A percentile compares a stretch with the other conserved stretches of the same genome.
Evolutionary conservation across 2,113 vertebrate species (phyloP).

Genomic region (Oplegnathus fasciatus): DNA sequence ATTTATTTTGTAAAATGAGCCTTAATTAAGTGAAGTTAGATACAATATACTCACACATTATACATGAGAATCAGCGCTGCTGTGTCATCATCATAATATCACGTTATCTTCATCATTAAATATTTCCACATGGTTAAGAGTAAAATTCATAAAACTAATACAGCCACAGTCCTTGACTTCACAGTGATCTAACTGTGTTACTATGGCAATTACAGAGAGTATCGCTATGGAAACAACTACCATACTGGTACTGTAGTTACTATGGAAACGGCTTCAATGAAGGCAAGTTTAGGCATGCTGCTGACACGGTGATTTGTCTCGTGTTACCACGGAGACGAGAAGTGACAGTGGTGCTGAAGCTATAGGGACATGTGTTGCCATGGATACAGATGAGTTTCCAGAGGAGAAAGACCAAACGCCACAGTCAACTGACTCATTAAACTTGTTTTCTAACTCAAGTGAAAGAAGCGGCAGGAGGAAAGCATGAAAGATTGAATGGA

Average conservation of each 20-base stretch:
- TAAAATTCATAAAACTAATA: not conserved
- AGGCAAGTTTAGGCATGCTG: slow-evolving; percentile 24
- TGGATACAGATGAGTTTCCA: slow-evolving; percentile 51
- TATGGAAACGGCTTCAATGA: slow-evolving; percentile 53
- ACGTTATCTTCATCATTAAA: not conserved
- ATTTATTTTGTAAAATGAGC: not conserved
- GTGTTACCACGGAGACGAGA: slow-evolving; percentile 28
- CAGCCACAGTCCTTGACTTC: not conserved
- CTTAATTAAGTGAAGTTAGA: not conserved
- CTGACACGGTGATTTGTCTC: slow-evolving; percentile 47
- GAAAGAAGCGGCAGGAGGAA: slow-evolving; percentile 7
- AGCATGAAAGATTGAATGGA: slow-evolving; percentile 45
- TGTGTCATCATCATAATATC: not conserved
- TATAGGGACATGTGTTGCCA: slow-evolving; percentile 47
- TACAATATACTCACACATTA: not conserved
- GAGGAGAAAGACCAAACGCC: slow-evolving; percentile 11
- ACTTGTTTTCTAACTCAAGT: slow-evolving; percentile 27
- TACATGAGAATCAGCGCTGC: not conserved
- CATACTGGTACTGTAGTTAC: slow-evolving; percentile 48
- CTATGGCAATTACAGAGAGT: slow-evolving; percentile 27
- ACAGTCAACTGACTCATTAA: slow-evolving; percentile 27
- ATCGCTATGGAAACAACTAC: slow-evolving; percentile 52
- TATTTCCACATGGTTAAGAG: not conserved
- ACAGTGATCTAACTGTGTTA: slow-evolving; percentile 27
- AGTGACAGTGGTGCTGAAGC: slow-evolving; percentile 30